A percentile compares a stretch with the other conserved stretches of the same genome.
Conservation (phyloP, 2,113 vertebrate genomes). For the Atherinomorus stipes region DNA sequence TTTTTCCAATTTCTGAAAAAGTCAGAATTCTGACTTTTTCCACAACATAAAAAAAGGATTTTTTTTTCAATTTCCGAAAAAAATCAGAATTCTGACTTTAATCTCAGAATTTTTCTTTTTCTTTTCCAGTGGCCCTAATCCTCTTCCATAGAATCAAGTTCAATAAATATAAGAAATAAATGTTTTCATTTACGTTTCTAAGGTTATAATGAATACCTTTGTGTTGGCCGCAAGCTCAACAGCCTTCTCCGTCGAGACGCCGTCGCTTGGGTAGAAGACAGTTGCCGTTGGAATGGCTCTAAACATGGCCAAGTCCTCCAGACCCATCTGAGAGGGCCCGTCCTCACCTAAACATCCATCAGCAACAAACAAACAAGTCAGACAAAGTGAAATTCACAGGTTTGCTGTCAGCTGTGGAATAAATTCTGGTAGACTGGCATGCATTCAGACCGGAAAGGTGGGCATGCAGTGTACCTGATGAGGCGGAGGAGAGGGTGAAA, state of each 20-base stretch:
- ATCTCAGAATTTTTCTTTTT: too few species aligned
- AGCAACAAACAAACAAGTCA: conserved; percentile 21
- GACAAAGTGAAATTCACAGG: not conserved
- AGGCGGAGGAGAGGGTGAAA: conserved; percentile 61
- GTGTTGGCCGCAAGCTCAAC: conserved; percentile 96
- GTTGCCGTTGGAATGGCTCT: conserved; percentile 89
- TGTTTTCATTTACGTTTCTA: not conserved
- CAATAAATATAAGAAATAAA: not conserved
- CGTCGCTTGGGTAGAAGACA: conserved; percentile 94
- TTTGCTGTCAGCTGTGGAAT: conserved; percentile 13
- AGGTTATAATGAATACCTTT: conserved; percentile 83
- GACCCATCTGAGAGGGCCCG: conserved; percentile 95
- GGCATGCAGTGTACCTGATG: conserved; percentile 78
- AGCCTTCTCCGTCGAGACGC: conserved; percentile 92
- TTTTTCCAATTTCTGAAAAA: too few species aligned
- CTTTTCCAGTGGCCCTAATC: too few species aligned
- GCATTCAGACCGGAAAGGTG: conserved; percentile 41
- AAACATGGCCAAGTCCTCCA: conserved; percentile 94
- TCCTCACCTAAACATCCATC: conserved; percentile 87
- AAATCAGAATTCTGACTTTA: too few species aligned
- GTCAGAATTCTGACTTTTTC: too few species aligned
- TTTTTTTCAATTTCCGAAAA: too few species aligned
- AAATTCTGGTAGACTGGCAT: conserved; percentile 34
- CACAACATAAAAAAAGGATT: too few species aligned
- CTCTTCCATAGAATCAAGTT: too few species aligned